Evolutionary conservation across 2,797 vertebrate genomes (phyloP), one percentile per base, ranked within the genome.

Genomic region (Eurystomus glaucurus): DNA sequence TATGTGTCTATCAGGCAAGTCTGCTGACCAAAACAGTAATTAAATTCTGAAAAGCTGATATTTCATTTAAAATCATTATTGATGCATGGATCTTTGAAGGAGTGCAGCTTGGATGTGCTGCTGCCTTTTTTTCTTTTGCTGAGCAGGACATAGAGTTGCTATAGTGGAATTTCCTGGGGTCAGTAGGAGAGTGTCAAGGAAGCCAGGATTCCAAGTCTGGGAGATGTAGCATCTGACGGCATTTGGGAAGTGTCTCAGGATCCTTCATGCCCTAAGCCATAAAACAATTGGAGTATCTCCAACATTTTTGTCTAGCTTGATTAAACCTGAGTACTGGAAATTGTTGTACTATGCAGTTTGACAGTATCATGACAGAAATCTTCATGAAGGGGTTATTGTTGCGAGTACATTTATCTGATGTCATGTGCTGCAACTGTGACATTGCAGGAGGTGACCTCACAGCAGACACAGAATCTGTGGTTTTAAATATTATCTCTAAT

Each of bases 281-380:
- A 69, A 86, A 93, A 66, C 61, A 69, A 23, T 78, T 97, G 85
- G 93, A 95, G 13, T 6, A 15, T 41, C 50, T 93, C 88, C 90
- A 78, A 6, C n/a, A 13, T 90, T 88, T 86, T 71, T 93, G 76
- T 96, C 57, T 88, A 54, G 18, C 54, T 88, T 72, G 85, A 85
- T 94, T 93, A 96, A 85, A 91, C 82, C 54, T 76, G 65, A 78
- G 14, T 81, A n/a, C 76, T 88, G 71, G 65, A 84, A 81, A 43
- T 82, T 62, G 61, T 94, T 88, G 28, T 22, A 4, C 61, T 64
- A 8, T 37, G 22, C 45, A 61, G 13, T 85, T 91, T 83, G 91
- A 85, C 54, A 71, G 35, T 71, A 45, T 80, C 26, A 25, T 50
- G 33, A 79, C 3, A 6, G 45, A 87, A 72, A 20, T 76, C 58